These are phyloP conservation scores for Parasteatoda lunata DNA, from an alignment of 2,888 invertebrate genomes.

Conservation along the genomic window DNA sequence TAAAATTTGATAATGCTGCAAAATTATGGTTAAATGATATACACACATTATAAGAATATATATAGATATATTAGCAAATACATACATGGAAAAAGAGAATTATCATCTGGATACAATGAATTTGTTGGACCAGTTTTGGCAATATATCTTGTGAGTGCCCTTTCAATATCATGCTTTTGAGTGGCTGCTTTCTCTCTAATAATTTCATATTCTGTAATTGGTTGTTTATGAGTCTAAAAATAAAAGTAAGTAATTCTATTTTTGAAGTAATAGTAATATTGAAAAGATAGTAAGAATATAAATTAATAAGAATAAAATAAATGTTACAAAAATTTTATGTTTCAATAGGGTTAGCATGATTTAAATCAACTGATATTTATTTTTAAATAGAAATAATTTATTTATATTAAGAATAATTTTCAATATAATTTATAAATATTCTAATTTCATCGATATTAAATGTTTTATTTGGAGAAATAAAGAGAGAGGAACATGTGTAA, in stretches of 20 bases:
- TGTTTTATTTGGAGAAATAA: no score
- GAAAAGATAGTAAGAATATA: not conserved
- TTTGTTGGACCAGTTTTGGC: conserved; percentile 94
- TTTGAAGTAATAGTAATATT: not conserved
- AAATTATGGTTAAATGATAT: no score
- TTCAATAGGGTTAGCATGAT: no score
- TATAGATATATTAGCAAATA: not conserved
- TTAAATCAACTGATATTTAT: no score
- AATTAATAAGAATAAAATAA: not conserved
- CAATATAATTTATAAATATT: no score
- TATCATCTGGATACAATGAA: conserved; percentile 90
- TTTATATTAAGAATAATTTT: no score
- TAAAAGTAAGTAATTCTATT: conserved; percentile 20
- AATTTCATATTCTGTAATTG: conserved; percentile 95
- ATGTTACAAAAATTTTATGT: no score
- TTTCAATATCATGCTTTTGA: conserved; percentile 94
- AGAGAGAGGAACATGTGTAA: no score
- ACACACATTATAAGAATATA: no score
- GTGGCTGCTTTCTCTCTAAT: conserved; percentile 94
- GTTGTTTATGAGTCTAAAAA: conserved; percentile 91
- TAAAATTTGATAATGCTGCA: no score
- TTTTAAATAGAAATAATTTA: no score
- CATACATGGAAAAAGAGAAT: conserved; percentile 89
- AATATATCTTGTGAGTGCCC: conserved; percentile 92
- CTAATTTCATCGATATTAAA: no score